phyloP scores from a whole-genome alignment of 2,113 vertebrate genomes.

The Rhineura floridana region DNA sequence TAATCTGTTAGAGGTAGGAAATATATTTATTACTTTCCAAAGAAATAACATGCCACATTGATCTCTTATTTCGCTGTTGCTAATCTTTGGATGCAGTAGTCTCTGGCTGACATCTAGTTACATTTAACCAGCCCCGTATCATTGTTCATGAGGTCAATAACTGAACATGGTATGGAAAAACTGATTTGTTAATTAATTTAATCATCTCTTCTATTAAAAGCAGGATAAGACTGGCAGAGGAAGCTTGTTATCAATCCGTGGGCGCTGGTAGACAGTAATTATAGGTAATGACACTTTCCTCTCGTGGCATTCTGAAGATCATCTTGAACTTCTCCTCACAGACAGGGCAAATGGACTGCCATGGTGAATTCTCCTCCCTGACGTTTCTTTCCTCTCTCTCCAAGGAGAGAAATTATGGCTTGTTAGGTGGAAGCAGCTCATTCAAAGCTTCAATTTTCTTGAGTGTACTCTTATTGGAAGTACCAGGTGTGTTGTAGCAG shows the following conservation, averaged over 20 bases:
- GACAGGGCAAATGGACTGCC: conserved; percentile 83
- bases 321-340: conserved; percentile 88
- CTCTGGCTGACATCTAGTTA: conserved; percentile 57
- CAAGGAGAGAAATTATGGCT: conserved; percentile 91
- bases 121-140: conserved; percentile 44
- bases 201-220: conserved; percentile 82
- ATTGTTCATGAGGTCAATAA: conserved; percentile 69
- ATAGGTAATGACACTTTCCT: conserved; percentile 96
- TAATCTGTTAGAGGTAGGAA: neutral
- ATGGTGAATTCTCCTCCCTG: conserved; percentile 82
- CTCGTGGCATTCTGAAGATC: conserved; percentile 88
- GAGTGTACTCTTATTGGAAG: conserved; percentile 80
- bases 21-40: conserved; percentile 50
- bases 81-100: conserved; percentile 30
- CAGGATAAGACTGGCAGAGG: conserved; percentile 83
- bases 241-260: conserved; percentile 77
- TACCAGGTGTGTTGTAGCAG: conserved; percentile 81
- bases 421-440: conserved; percentile 81
- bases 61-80: conserved; percentile 27
- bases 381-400: conserved; percentile 77
- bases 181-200: conserved; percentile 81
- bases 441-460: conserved; percentile 96
- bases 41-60: conserved; percentile 24
- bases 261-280: conserved; percentile 90
- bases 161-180: conserved; percentile 67